phyloP scores from a whole-genome alignment of 2,113 vertebrate species.

The Puffinus mauretanicus region DNA sequence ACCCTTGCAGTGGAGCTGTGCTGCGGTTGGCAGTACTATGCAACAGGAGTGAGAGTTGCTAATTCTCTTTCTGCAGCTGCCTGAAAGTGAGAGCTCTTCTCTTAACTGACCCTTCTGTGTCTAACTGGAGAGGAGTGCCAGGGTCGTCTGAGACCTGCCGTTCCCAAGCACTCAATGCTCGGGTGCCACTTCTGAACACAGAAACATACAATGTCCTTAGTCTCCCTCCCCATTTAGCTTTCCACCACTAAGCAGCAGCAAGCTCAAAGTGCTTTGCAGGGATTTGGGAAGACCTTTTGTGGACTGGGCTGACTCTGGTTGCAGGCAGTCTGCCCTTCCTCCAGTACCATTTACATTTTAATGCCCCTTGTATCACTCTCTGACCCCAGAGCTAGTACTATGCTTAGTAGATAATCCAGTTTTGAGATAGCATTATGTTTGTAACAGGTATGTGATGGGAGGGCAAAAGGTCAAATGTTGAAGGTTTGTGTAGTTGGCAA shows the following conservation, averaged over 20 bases:
- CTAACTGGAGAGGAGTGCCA: not conserved
- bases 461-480: not conserved
- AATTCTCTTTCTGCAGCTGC: not conserved
- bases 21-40: not conserved
- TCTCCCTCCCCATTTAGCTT: not conserved
- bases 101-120: not conserved
- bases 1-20: not conserved
- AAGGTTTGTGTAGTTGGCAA: not conserved
- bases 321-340: not conserved
- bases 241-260: not conserved
- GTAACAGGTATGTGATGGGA: not conserved
- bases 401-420: not conserved
- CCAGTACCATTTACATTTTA: not conserved
- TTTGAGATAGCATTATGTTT: not conserved
- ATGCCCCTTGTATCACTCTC: not conserved
- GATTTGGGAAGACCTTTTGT: not conserved
- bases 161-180: not conserved
- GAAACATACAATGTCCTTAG: not conserved
- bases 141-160: accelerated
- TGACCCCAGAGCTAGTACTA: not conserved
- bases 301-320: not conserved
- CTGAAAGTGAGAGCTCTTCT: not conserved
- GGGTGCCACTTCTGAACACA: not conserved
- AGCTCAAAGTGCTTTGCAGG: not conserved
- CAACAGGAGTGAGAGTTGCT: accelerated